Conservation (phyloP, 2,888 invertebrate species). For the Elegia similella region DNA sequence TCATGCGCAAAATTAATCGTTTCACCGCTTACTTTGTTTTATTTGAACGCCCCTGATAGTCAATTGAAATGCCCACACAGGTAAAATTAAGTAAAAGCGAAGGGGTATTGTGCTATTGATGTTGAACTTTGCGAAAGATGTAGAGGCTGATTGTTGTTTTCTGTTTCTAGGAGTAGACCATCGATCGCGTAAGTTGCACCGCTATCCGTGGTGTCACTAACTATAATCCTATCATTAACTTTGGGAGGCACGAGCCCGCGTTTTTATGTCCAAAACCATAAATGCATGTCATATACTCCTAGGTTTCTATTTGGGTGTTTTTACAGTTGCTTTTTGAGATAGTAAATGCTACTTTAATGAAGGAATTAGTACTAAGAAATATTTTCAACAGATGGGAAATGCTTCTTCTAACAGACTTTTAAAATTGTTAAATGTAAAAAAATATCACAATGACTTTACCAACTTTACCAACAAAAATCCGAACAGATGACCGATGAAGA, state of each 20-base stretch:
- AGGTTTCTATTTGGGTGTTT: slow-evolving; percentile 26
- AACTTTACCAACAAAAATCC: too few relatives aligned
- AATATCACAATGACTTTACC: too few relatives aligned
- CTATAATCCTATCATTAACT: slow-evolving; percentile 70
- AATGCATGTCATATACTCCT: slow-evolving; percentile 36
- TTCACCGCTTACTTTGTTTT: slow-evolving; percentile 62
- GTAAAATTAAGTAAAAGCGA: slow-evolving; percentile 8
- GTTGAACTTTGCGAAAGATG: slow-evolving; percentile 55
- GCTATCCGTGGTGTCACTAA: slow-evolving; percentile 81
- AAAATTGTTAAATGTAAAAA: too few relatives aligned
- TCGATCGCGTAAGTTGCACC: slow-evolving; percentile 82
- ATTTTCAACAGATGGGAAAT: too few relatives aligned
- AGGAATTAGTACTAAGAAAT: too few relatives aligned
- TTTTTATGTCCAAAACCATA: slow-evolving; percentile 37
- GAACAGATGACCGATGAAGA: slow-evolving; percentile 54
- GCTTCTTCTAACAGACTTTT: too few relatives aligned
- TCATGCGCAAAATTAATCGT: slow-evolving; percentile 64
- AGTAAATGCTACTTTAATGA: too few relatives aligned
- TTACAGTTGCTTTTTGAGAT: too few relatives aligned
- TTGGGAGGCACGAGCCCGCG: slow-evolving; percentile 62
- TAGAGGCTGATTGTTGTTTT: slow-evolving; percentile 80
- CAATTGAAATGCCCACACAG: slow-evolving; percentile 18
- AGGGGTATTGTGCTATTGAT: slow-evolving; percentile 42
- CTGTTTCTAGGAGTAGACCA: slow-evolving; percentile 83
- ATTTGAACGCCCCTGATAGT: slow-evolving; percentile 24